These are phyloP conservation scores for Todus mexicanus DNA, from an alignment of 2,797 vertebrate genomes.

Conservation along the genomic window DNA sequence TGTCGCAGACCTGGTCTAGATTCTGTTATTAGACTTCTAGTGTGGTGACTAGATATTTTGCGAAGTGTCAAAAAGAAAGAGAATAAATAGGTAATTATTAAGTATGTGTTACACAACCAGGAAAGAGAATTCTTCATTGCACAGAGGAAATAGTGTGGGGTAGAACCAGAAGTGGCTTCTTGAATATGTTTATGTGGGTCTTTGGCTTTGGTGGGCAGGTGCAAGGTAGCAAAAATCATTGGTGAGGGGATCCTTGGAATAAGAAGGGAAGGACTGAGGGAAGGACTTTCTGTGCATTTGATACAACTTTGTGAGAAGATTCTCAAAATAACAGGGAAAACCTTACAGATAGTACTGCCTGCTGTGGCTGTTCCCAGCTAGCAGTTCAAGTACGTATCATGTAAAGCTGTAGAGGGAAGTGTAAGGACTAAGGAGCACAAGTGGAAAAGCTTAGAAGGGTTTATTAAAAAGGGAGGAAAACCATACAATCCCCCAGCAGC, in stretches of 20 bases:
- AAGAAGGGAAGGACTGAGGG: background rate
- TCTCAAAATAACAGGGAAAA: background rate
- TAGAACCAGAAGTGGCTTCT: background rate
- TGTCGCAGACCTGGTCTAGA: background rate
- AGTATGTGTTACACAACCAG: background rate
- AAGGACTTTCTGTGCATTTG: background rate
- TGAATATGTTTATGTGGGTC: background rate
- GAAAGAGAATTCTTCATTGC: background rate
- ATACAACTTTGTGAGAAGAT: background rate
- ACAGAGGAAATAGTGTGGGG: background rate
- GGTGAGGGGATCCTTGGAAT: background rate
- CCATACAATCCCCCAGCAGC: background rate
- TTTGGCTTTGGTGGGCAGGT: background rate
- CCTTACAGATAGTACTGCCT: background rate
- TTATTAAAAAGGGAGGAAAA: background rate
- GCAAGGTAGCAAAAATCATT: background rate
- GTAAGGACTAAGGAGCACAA: background rate
- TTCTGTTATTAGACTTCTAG: background rate
- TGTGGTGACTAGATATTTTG: background rate
- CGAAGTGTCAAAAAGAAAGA: background rate
- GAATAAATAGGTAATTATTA: background rate
- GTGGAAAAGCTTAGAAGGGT: background rate
- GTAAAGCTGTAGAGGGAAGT: background rate
- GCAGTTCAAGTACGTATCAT: background rate
- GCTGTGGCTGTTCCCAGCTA: background rate